Evolutionary conservation across 1,140 invertebrate genomes (phyloP), one percentile per base, ranked within the genome.

Genomic region (Sitodiplosis mosellana): DNA sequence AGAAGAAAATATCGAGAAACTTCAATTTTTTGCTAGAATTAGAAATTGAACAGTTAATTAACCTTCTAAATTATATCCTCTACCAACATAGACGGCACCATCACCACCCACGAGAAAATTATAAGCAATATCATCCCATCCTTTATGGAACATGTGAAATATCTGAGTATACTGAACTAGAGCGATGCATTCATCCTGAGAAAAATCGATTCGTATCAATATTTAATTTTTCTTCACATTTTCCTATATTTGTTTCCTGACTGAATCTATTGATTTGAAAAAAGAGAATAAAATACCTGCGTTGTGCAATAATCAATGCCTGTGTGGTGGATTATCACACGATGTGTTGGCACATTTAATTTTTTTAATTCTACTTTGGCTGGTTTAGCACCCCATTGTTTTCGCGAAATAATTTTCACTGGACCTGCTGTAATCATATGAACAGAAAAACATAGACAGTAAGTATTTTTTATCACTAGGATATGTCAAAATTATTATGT

Each of bases 91-190:
- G 8, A 71, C 67, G 12, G 60, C 58, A 2, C 76, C 76, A 52
- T 80, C 75, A 38, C 73, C 73, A 1, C 79, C 80, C 10, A 82
- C 64, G 1, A 83, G 58, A 53, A 83, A 84, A 56, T 75, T 83
- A 52, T 78, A 78, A 1, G 59, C 77, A 19, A 83, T 77, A 54
- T 83, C 79, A 22, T 60, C 60, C 73, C 74, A 70, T 0, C 64
- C 56, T 34, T 66, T 69, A 1, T 72, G 74, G 48, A 83, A 76
- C 46, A 86, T 80, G 59, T 87, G 83, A 55, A 75, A 84, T 12
- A 65, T 73, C 60, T 87, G 83, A 15, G 82, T 77, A 1, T 65
- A 45, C 33, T 72, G 67, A 0, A 81, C 75, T 0, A 64, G 63
- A 0, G 55, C 49, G 6, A 58, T 59, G 47, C 76, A 78, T 3